These are phyloP conservation scores for Epinotia ramella DNA, from an alignment of 2,888 invertebrate species.

Conservation along the genomic window DNA sequence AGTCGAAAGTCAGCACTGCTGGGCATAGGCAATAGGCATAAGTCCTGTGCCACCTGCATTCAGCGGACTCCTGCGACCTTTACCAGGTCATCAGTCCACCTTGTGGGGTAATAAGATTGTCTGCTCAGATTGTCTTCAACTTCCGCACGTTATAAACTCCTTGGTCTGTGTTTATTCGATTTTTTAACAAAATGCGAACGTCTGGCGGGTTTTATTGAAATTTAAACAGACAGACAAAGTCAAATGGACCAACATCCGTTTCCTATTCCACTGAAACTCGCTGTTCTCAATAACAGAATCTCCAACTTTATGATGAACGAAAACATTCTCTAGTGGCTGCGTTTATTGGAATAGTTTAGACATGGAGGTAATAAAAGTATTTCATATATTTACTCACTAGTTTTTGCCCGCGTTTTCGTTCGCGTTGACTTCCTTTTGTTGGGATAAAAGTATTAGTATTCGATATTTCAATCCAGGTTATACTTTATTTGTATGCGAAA, in stretches of 20 bases:
- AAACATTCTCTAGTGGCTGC: slow-evolving; percentile 14
- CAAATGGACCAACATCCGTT: slow-evolving; percentile 75
- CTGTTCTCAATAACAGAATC: slow-evolving; percentile 62
- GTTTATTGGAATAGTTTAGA: slow-evolving; percentile 32
- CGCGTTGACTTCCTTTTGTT: no score
- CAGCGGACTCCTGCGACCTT: no score
- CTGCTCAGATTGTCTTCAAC: slow-evolving; percentile 6
- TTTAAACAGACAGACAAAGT: slow-evolving; percentile 66
- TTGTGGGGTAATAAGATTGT: not conserved
- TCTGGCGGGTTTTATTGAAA: slow-evolving; percentile 65
- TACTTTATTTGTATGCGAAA: no score
- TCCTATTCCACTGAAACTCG: slow-evolving; percentile 67
- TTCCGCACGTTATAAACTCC: slow-evolving; percentile 20
- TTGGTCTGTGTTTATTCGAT: slow-evolving; percentile 50
- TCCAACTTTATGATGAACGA: slow-evolving; percentile 48
- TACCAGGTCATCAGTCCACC: no score
- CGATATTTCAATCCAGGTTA: no score
- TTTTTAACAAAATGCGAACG: slow-evolving; percentile 56
- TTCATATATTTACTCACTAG: not conserved
- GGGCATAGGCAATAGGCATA: no score
- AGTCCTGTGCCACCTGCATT: no score
- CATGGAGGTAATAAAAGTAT: slow-evolving; percentile 10
- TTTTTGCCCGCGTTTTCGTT: not conserved
- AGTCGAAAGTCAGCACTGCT: no score
- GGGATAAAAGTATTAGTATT: no score